Evolutionary conservation across 2,888 invertebrate species (phyloP).

Genomic region (Plagiodera versicolora): DNA sequence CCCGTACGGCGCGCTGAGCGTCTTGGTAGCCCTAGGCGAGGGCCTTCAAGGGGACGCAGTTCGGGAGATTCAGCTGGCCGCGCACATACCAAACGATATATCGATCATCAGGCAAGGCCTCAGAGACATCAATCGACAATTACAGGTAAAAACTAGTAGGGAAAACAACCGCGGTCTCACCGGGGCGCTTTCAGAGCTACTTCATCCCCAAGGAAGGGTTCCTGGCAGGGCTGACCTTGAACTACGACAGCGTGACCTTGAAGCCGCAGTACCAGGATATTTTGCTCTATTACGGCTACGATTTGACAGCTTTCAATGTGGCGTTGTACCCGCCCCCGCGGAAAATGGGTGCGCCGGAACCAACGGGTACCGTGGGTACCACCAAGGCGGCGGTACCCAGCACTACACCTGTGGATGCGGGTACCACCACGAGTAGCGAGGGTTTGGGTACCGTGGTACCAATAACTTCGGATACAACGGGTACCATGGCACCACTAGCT

Average conservation of each 20-base stretch:
- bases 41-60: slow-evolving; percentile 74
- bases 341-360: neutral
- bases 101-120: slow-evolving; percentile 76
- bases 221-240: slow-evolving; percentile 77
- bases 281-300: slow-evolving; percentile 79
- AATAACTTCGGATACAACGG: slow-evolving; percentile 15
- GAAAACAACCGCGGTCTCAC: too few species aligned
- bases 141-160: slow-evolving; percentile 62
- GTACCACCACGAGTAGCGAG: slow-evolving; percentile 12
- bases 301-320: slow-evolving; percentile 60
- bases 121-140: slow-evolving; percentile 78
- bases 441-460: slow-evolving; percentile 28
- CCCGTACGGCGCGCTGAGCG: slow-evolving; percentile 79
- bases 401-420: too few species aligned
- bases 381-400: neutral
- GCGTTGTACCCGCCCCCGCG: slow-evolving; percentile 42
- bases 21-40: slow-evolving; percentile 77
- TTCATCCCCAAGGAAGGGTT: slow-evolving; percentile 83
- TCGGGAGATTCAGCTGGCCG: slow-evolving; percentile 69
- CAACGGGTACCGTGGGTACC: neutral
- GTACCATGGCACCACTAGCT: slow-evolving; percentile 3
- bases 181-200: slow-evolving; percentile 71
- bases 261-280: slow-evolving; percentile 73
- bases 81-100: slow-evolving; percentile 72
- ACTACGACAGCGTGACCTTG: slow-evolving; percentile 76